Evolutionary conservation across 2,888 invertebrate species (phyloP), one percentile per base, ranked within the genome.

Genomic region (Reticulitermes lucifugus): DNA sequence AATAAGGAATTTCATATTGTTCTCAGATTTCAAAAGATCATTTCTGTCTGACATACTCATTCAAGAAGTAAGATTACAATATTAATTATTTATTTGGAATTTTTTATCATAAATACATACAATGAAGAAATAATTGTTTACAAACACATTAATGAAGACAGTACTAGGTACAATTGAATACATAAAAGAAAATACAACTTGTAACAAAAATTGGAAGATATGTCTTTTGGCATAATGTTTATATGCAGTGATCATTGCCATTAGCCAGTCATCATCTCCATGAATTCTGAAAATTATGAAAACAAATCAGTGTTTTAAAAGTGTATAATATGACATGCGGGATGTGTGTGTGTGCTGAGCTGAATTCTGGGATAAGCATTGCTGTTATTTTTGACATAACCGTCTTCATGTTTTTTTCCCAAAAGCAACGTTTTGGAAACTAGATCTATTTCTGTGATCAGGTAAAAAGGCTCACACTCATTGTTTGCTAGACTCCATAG

Each of bases 191-290:
- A 73, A 41, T 35, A 80, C 41, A 79, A 60, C 41, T 59, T 80
- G 80, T 80, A 59, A 73, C 73, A 73, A 80, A 80, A 80, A 60
- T 80, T 80, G 80, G 80, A 80, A 83, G 77, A 65, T 41, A 73
- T 59, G 81, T 85, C 84, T 85, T 85, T 85, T 85, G 81, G 73
- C 35, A 79, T 65, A 51, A 84, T 79, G 29, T 51, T 46, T 77
- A 60, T 83, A 21, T 71, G 46, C 65, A 43, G 29, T 59, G 12
- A 60, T 70, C 43, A 73, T 43, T 71, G 29, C 51, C 29, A 70
- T 83, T 84, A 87, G 43, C 97, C 97, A 88, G 97, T 97, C 97
- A 97, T 97, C 97, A 97, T 97, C 92, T 97, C 97, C 97, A 97
- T 97, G 93, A 97, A 97, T 94, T 97, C 97, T 97, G 94, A 88